Conservation (phyloP, 2,888 invertebrate species). For the Sericinus montela region DNA sequence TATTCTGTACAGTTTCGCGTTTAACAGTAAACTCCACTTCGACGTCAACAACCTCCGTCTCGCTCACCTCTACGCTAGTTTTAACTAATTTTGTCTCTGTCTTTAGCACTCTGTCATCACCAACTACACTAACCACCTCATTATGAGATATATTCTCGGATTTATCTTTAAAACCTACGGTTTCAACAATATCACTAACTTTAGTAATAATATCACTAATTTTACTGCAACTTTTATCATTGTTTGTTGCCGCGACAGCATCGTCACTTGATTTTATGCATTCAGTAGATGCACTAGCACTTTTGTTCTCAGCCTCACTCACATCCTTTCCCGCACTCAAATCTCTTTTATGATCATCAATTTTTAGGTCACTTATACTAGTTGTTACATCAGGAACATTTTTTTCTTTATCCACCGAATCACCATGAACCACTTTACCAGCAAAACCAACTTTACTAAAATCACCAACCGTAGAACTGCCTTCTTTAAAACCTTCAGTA, state of each 20-base stretch:
- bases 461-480: not conserved
- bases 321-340: not conserved
- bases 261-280: conserved; percentile 1
- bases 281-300: not conserved
- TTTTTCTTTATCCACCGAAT: not conserved
- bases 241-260: conserved; percentile 17
- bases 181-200: conserved; percentile 34
- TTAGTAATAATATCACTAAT: conserved; percentile 23
- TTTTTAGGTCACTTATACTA: not conserved
- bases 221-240: conserved; percentile 32
- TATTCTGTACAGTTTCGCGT: conserved; percentile 37
- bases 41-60: conserved; percentile 40
- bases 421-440: not conserved
- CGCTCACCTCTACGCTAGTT: conserved; percentile 40
- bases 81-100: conserved; percentile 48
- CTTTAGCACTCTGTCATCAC: conserved; percentile 35
- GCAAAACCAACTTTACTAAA: not conserved
- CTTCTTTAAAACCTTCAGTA: conserved; percentile 3
- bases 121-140: conserved; percentile 35
- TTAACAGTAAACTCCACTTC: conserved; percentile 43
- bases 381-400: not conserved
- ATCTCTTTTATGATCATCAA: conserved; percentile 6
- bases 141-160: conserved; percentile 42
- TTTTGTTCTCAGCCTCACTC: conserved; percentile 6
- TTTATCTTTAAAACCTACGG: conserved; percentile 37